Conservation (phyloP, 2,888 invertebrate genomes). For the Gandaritis pyraliata region DNA sequence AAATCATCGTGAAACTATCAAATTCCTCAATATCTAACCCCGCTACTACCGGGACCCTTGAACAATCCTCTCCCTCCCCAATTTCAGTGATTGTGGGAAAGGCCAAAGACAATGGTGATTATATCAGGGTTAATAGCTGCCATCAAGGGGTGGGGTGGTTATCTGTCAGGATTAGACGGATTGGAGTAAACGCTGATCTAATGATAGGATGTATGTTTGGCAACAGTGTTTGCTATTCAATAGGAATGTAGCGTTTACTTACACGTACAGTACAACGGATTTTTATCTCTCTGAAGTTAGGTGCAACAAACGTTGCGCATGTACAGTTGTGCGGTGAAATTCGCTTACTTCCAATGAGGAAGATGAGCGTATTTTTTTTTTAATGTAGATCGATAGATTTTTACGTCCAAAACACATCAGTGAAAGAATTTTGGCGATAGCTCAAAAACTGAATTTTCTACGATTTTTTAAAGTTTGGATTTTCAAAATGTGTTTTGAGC, state of each 20-base stretch:
- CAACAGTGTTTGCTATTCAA: slow-evolving; percentile 10
- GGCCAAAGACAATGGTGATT: slow-evolving; percentile 80
- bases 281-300: too few relatives aligned
- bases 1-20: slow-evolving; percentile 6
- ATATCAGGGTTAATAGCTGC: slow-evolving; percentile 78
- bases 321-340: too few relatives aligned
- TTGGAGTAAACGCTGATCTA: slow-evolving; percentile 39
- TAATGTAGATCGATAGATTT: too few relatives aligned
- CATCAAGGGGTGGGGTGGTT: slow-evolving; percentile 62
- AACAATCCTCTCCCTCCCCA: slow-evolving; percentile 34
- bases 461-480: too few relatives aligned
- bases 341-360: too few relatives aligned
- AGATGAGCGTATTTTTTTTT: too few relatives aligned
- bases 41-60: slow-evolving; percentile 24
- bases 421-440: too few relatives aligned
- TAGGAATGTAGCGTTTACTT: not conserved
- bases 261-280: too few relatives aligned
- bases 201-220: slow-evolving; percentile 46
- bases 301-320: too few relatives aligned
- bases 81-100: slow-evolving; percentile 72
- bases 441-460: too few relatives aligned
- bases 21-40: slow-evolving; percentile 25
- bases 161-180: slow-evolving; percentile 70
- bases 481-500: too few relatives aligned
- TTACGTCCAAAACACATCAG: too few relatives aligned